These are phyloP conservation scores for Bembecia ichneumoniformis DNA, from an alignment of 2,888 invertebrate genomes.

Conservation along the genomic window DNA sequence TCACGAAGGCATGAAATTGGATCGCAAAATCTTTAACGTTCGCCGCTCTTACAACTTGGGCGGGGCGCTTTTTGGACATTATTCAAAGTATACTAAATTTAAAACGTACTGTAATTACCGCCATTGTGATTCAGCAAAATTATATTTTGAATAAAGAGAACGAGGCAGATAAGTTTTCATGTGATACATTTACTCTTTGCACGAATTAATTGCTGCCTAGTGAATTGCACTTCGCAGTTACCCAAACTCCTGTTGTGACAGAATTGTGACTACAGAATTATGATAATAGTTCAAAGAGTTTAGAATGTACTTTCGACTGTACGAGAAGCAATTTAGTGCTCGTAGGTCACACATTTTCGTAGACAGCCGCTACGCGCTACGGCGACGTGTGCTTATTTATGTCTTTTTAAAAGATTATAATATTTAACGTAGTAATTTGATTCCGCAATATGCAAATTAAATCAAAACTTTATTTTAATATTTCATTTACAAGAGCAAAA, in stretches of 20 bases:
- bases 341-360: constrained; percentile 23
- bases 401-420: constrained; percentile 19
- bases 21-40: constrained; percentile 50
- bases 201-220: constrained; percentile 8
- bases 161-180: not conserved
- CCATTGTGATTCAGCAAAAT: not conserved
- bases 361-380: constrained; percentile 13
- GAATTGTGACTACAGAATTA: constrained; percentile 59
- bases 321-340: constrained; percentile 36
- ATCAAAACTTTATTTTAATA: no score
- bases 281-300: constrained; percentile 65
- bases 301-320: constrained; percentile 48
- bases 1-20: constrained; percentile 69
- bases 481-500: constrained; percentile 24
- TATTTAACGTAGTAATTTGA: no score
- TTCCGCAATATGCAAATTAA: no score
- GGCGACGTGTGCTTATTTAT: constrained; percentile 45
- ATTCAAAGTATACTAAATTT: constrained; percentile 4
- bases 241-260: constrained; percentile 40
- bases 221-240: constrained; percentile 25
- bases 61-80: constrained; percentile 45
- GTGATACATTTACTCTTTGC: not conserved
- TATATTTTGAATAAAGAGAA: not conserved
- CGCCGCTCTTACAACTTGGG: constrained; percentile 44
- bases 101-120: not conserved